Percentiles rank a stretch among this genome's conserved stretches.
Conservation (phyloP, 2,888 invertebrate species). For the Sarcophaga subvicina region DNA sequence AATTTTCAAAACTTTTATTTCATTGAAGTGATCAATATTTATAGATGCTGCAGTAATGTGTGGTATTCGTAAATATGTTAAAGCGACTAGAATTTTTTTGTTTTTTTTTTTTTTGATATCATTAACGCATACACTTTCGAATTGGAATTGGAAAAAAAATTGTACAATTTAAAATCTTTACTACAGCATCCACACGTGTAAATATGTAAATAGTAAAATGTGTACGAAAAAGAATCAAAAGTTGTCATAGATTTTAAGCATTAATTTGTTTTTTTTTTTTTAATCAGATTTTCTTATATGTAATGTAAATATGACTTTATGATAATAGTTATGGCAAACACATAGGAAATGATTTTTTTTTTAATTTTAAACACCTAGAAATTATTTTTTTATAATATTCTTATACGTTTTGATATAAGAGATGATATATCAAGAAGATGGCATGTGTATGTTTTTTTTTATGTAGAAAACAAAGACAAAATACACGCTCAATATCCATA, state of each 20-base stretch:
- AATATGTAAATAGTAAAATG: neutral
- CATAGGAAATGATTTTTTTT: slow-evolving; percentile 1
- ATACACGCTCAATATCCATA: slow-evolving; percentile 72
- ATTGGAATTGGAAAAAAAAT: too few relatives aligned
- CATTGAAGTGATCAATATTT: slow-evolving; percentile 18
- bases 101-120: neutral
- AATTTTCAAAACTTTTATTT: slow-evolving; percentile 4
- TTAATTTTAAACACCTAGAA: neutral
- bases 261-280: neutral
- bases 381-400: slow-evolving; percentile 16
- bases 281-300: neutral
- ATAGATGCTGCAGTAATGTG: slow-evolving; percentile 52
- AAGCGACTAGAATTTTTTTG: slow-evolving; percentile 44
- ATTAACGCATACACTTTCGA: neutral
- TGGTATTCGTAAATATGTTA: neutral
- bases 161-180: neutral
- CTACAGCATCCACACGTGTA: slow-evolving; percentile 54
- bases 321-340: slow-evolving; percentile 49
- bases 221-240: slow-evolving; percentile 12
- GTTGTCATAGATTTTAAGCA: neutral
- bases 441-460: slow-evolving; percentile 34
- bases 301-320: slow-evolving; percentile 43
- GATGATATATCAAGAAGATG: slow-evolving; percentile 39
- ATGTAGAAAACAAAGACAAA: slow-evolving; percentile 51
- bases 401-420: slow-evolving; percentile 19